Evolutionary conservation across 2,888 invertebrate genomes (phyloP).

Genomic region (Zygaena filipendulae): DNA sequence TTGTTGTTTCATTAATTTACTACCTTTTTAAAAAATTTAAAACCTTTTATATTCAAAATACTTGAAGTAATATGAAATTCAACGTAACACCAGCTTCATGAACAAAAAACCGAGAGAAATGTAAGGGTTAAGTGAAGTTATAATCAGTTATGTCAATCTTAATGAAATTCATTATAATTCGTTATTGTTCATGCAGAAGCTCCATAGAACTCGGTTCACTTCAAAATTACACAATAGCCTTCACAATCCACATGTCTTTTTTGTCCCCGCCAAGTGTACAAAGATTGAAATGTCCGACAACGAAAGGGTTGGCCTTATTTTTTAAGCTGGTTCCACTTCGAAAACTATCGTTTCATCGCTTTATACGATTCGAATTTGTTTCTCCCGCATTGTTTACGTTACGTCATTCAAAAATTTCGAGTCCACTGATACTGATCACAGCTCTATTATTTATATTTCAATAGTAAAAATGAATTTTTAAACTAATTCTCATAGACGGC

Average conservation of each 20-base stretch:
- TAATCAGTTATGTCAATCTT: constrained; percentile 62
- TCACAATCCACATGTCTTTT: constrained; percentile 49
- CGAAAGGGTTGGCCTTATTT: constrained; percentile 54
- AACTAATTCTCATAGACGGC: no score
- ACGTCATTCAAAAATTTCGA: no score
- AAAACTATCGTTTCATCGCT: constrained; percentile 49
- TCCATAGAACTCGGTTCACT: constrained; percentile 44
- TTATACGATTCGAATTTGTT: constrained; percentile 36
- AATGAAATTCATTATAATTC: constrained; percentile 63
- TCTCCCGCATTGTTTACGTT: constrained; percentile 33
- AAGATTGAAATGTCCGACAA: constrained; percentile 48
- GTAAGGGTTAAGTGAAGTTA: constrained; percentile 35
- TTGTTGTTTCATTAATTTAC: no score
- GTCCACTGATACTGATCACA: no score
- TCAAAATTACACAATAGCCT: constrained; percentile 46
- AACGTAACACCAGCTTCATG: no score
- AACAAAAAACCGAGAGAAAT: no score
- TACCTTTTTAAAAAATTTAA: no score
- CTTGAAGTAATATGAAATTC: no score
- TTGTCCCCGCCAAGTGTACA: constrained; percentile 42
- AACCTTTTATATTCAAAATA: constrained; percentile 8
- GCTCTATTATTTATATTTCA: no score
- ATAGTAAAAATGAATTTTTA: no score
- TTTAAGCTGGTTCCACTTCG: constrained; percentile 25
- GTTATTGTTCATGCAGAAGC: constrained; percentile 60